Conservation (phyloP, 2,113 vertebrate genomes). For the Chlorodrepanis virens region DNA sequence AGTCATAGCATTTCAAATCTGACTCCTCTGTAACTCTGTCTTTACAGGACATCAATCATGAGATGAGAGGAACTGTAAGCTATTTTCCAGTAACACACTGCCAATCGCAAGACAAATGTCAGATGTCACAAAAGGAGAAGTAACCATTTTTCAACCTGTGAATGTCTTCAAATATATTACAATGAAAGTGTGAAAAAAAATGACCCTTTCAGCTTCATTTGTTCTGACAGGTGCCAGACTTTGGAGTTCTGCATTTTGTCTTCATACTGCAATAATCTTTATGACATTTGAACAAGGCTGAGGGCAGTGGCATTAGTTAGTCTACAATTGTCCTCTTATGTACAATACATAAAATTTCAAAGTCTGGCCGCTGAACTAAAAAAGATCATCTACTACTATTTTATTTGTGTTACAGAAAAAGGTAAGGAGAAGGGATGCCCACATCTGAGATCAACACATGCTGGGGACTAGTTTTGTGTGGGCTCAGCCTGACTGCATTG, state of each 20-base stretch:
- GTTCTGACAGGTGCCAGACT: conserved; percentile 45
- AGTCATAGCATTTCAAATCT: not conserved
- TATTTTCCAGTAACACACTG: conserved; percentile 50
- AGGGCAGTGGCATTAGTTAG: conserved; percentile 5
- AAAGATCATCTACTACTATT: not conserved
- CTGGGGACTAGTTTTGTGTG: not conserved
- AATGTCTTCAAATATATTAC: conserved; percentile 40
- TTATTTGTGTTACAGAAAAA: not conserved
- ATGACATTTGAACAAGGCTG: conserved; percentile 19
- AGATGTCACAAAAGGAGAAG: conserved; percentile 20
- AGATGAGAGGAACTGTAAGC: conserved; percentile 22
- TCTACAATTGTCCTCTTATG: not conserved
- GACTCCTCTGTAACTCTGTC: not conserved
- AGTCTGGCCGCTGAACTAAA: not conserved
- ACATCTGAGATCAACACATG: not conserved
- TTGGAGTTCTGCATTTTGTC: conserved; percentile 28
- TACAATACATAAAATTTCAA: not conserved
- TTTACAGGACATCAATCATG: conserved; percentile 54
- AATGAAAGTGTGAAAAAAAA: not conserved
- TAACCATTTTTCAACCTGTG: conserved; percentile 52
- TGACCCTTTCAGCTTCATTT: conserved; percentile 12
- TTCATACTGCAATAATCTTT: conserved; percentile 14
- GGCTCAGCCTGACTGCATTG: not conserved
- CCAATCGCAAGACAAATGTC: conserved; percentile 62
- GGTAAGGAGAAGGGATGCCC: not conserved